phyloP scores from a whole-genome alignment of 2,113 vertebrate genomes.

The Halcyon senegalensis region DNA sequence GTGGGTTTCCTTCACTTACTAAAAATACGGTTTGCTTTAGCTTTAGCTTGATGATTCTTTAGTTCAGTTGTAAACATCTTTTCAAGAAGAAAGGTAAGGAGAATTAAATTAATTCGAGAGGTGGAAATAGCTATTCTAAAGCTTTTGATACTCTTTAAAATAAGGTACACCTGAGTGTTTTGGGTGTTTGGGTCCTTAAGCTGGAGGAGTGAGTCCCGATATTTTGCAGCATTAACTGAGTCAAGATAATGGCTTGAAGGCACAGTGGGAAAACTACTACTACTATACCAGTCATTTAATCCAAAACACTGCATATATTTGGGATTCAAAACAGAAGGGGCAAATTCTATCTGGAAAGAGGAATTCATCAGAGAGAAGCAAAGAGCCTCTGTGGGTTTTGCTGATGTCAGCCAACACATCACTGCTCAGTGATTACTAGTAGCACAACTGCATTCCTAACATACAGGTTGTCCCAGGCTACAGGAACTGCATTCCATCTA shows the following conservation, averaged over 20 bases:
- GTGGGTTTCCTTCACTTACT: neutral
- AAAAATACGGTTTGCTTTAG: neutral
- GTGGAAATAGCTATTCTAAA: neutral
- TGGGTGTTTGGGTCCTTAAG: neutral
- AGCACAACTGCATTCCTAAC: rapidly evolving
- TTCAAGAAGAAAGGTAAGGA: neutral
- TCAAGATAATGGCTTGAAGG: neutral
- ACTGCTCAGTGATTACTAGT: neutral
- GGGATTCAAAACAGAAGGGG: neutral
- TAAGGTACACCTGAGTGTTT: neutral
- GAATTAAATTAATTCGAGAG: neutral
- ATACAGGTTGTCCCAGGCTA: neutral
- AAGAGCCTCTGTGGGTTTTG: rapidly evolving
- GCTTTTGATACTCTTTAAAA: neutral
- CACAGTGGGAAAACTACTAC: neutral
- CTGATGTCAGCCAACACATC: neutral
- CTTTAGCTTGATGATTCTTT: neutral
- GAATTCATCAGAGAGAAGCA: neutral
- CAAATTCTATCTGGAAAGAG: neutral
- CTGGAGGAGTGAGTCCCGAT: neutral
- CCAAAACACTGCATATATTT: neutral
- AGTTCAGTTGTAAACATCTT: neutral
- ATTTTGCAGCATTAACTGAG: neutral
- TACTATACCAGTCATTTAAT: neutral
- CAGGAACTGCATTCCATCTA: neutral